These are phyloP conservation scores for Paradoxurus hermaphroditus DNA, from an alignment of 2,113 vertebrate species.

Conservation along the genomic window DNA sequence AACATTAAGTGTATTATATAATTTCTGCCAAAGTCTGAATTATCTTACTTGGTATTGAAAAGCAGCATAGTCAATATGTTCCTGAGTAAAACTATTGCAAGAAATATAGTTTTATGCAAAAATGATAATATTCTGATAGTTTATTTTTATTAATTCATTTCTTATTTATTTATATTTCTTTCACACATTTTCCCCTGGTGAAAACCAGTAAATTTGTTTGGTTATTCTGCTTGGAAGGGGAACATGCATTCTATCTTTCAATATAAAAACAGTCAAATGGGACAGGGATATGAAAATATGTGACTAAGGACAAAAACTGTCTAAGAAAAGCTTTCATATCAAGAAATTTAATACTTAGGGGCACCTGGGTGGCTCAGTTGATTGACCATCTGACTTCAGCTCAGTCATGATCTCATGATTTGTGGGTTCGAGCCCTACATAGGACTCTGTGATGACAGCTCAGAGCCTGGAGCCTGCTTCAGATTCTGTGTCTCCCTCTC, in stretches of 20 bases:
- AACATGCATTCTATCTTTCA: not conserved
- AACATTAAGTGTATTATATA: not conserved
- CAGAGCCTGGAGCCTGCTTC: too few species aligned
- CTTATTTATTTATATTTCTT: not conserved
- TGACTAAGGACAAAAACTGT: not conserved
- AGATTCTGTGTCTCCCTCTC: too few species aligned
- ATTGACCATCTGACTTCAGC: too few species aligned
- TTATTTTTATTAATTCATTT: not conserved
- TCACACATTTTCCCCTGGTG: not conserved
- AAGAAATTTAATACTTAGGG: not conserved
- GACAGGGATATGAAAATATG: not conserved
- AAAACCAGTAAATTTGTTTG: not conserved
- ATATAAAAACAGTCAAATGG: slow-evolving; percentile 14
- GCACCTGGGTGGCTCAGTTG: too few species aligned
- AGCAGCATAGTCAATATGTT: not conserved
- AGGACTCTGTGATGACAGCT: too few species aligned
- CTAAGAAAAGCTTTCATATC: not conserved
- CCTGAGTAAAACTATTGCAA: not conserved
- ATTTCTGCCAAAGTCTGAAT: not conserved
- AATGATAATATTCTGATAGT: not conserved
- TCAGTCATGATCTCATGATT: too few species aligned
- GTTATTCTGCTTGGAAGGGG: slow-evolving; percentile 8
- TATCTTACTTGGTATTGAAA: not conserved
- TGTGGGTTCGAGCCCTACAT: too few species aligned
- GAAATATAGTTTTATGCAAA: not conserved